These are phyloP conservation scores for Conchocele bisecta DNA, from an alignment of 2,888 invertebrate genomes.

Conservation along the genomic window DNA sequence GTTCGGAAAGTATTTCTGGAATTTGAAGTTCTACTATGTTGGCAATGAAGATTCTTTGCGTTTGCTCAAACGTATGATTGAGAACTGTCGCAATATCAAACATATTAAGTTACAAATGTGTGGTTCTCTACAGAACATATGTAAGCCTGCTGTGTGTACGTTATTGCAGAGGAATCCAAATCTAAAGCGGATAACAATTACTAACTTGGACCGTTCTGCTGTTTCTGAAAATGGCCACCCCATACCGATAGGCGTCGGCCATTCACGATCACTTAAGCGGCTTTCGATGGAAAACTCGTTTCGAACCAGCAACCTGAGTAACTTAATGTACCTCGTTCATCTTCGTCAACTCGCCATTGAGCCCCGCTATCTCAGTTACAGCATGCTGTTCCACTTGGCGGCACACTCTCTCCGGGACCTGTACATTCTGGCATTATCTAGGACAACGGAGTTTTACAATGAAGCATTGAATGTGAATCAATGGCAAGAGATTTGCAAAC, in stretches of 20 bases:
- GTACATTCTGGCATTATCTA: constrained; percentile 52
- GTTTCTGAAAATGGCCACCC: constrained; percentile 37
- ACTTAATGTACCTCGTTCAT: constrained; percentile 63
- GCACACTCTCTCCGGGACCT: constrained; percentile 51
- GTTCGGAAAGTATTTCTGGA: constrained; percentile 41
- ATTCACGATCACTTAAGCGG: constrained; percentile 41
- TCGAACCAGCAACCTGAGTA: constrained; percentile 47
- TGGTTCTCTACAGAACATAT: no score
- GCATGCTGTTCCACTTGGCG: constrained; percentile 57
- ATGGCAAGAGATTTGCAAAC: constrained; percentile 55
- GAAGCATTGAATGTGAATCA: constrained; percentile 57
- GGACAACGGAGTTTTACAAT: constrained; percentile 54
- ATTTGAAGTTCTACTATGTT: constrained; percentile 38
- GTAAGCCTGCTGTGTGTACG: constrained; percentile 31
- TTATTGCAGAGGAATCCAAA: constrained; percentile 44
- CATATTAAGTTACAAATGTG: constrained; percentile 25
- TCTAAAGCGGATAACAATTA: constrained; percentile 35
- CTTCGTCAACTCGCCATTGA: constrained; percentile 56
- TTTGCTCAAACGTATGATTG: constrained; percentile 38
- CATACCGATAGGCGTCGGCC: constrained; percentile 54
- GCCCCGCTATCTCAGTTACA: constrained; percentile 59
- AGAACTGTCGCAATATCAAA: constrained; percentile 38
- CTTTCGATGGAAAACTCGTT: constrained; percentile 62
- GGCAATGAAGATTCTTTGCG: constrained; percentile 34
- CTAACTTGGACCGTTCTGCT: constrained; percentile 39